Base-by-base conservation (phyloP, 2,113 vertebrate species). In the Dunckerocampus dactyliophorus region DNA sequence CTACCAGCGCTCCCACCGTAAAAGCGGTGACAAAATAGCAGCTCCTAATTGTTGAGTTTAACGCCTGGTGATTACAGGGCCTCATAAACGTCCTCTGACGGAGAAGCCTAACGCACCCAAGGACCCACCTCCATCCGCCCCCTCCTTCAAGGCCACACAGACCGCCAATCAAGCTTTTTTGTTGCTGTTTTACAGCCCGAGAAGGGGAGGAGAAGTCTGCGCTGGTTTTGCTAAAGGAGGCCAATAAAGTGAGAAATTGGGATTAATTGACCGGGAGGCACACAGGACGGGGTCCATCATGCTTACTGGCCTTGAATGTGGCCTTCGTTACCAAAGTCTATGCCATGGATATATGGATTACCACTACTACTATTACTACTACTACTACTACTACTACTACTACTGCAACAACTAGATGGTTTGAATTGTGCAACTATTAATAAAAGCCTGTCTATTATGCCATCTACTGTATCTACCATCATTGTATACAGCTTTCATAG, bases 31-130 rank as follows among this genome's bases (percentile, higher is more conserved):
- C 84, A 80, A 82, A 82, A 81, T 82, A 87, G 85, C 89, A 81
- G 84, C 62, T 83, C 84, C 86, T 89, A 89, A 90, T 90, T 91
- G 89, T 90, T 89, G 84, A 88, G 85, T 91, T 91, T 90, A 91
- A 88, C 79, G 86, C 87, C 87, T 89, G 83, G 67, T 75, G 81
- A 88, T 89, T 89, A 89, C 83, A 82, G 76, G 80, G 67, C 54
- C 89, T 86, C 78, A 68, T 91, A 90, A 91, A 77, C 80, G 51
- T 62, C 63, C 76, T 68, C 66, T 70, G 70, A 74, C 74, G 66
- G 71, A 58, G 67, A 42, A 22, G 31, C 63, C 42, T 65, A 54
- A 56, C 59, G 42, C 34, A 14, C 24, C 47, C 21, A 21, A 47
- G 39, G 14, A 67, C 17, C 19, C 47, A 62, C 37, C 72, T 63